Evolutionary conservation across 2,113 vertebrate species (phyloP).

Genomic region (Strix uralensis): DNA sequence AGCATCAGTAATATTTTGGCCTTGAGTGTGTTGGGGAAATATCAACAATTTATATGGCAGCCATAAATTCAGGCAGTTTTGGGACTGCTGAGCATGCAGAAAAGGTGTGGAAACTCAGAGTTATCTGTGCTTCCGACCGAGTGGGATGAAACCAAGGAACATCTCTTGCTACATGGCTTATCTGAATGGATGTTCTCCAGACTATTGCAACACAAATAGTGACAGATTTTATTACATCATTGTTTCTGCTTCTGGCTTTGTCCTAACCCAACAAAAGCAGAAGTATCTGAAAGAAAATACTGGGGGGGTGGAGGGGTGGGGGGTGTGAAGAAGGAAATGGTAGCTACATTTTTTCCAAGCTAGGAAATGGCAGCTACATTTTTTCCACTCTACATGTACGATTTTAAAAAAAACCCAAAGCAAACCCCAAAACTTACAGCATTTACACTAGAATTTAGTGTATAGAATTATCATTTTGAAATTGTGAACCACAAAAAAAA

Average conservation of each 20-base stretch:
- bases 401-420: background rate
- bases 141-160: background rate
- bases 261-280: constrained; percentile 15
- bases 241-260: constrained; percentile 17
- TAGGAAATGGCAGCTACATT: background rate
- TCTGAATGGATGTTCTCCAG: background rate
- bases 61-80: background rate
- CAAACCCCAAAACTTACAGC: background rate
- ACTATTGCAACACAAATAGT: background rate
- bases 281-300: background rate
- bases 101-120: background rate
- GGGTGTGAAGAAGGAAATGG: background rate
- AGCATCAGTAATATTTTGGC: background rate
- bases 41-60: background rate
- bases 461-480: background rate
- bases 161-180: background rate
- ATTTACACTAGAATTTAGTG: background rate
- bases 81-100: background rate
- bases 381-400: background rate
- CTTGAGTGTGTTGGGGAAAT: background rate
- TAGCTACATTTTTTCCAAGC: background rate
- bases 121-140: background rate
- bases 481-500: background rate
- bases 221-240: background rate
- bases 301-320: too few relatives aligned